phyloP scores from a whole-genome alignment of 1,140 invertebrate genomes.

The Saccostrea cuccullata region DNA sequence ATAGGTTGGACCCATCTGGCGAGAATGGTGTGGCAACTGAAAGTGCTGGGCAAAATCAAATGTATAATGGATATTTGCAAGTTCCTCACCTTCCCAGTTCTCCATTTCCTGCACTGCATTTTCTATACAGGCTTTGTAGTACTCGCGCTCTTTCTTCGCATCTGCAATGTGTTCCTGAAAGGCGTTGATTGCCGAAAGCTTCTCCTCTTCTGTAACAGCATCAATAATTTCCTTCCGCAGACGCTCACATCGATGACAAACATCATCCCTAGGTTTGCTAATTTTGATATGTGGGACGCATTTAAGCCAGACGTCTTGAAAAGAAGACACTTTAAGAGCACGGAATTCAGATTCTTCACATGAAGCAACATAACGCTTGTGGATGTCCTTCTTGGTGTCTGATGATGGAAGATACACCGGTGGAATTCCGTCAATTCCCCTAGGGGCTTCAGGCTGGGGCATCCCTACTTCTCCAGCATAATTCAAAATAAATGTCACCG shows the following conservation, averaged over 20 bases:
- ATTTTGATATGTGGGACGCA: no score
- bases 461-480: no score
- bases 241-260: not conserved
- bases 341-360: no score
- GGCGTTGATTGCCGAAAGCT: no score
- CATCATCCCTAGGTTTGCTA: no score
- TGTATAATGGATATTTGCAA: not conserved
- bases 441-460: no score
- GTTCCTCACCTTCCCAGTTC: not conserved
- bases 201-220: not conserved
- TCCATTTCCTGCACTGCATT: not conserved
- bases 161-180: no score
- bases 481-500: no score
- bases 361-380: not conserved
- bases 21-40: not conserved
- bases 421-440: not conserved
- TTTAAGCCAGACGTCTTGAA: no score
- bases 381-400: not conserved
- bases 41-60: not conserved
- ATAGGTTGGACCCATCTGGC: no score
- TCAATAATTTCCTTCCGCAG: not conserved
- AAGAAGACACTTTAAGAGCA: no score
- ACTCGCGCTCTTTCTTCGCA: no score
- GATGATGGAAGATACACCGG: not conserved
- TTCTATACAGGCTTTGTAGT: not conserved